A percentile compares a stretch with the other conserved stretches of the same genome.
Evolutionary conservation across 2,113 vertebrate species (phyloP).

Genomic region (Cryptomyrus ogoouensis): DNA sequence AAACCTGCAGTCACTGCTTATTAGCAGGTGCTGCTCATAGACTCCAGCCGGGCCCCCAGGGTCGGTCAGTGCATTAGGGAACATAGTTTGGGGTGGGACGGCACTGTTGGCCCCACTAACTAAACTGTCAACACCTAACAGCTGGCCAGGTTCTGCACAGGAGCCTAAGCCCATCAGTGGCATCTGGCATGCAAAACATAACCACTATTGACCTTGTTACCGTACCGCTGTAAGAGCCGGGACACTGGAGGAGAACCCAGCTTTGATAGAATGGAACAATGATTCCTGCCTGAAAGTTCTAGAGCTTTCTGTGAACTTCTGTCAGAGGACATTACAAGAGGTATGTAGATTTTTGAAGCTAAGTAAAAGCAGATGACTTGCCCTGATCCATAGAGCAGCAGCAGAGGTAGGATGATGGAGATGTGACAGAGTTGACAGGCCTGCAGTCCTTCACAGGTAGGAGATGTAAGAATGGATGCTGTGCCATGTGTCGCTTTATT

Average conservation of each 20-base stretch:
- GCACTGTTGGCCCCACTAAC: background rate
- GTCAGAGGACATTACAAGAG: background rate
- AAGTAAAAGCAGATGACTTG: background rate
- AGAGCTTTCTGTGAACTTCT: background rate
- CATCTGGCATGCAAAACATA: background rate
- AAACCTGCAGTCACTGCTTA: background rate
- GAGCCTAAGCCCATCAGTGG: background rate
- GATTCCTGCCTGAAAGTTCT: background rate
- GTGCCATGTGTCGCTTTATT: constrained; percentile 14
- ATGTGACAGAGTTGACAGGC: background rate
- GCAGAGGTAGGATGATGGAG: background rate
- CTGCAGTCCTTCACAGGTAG: background rate
- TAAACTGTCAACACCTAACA: background rate
- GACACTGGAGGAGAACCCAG: background rate
- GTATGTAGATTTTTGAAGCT: background rate
- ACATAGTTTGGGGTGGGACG: background rate
- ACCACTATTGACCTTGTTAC: background rate
- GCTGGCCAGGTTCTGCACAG: background rate
- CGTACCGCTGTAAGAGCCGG: background rate
- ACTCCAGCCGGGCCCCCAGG: background rate
- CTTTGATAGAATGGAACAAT: background rate
- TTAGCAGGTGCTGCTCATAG: background rate
- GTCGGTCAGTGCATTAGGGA: background rate
- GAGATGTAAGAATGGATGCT: background rate
- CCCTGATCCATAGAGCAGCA: background rate